Conservation (phyloP, 1,140 invertebrate genomes). For the Zaprionus taronus region DNA sequence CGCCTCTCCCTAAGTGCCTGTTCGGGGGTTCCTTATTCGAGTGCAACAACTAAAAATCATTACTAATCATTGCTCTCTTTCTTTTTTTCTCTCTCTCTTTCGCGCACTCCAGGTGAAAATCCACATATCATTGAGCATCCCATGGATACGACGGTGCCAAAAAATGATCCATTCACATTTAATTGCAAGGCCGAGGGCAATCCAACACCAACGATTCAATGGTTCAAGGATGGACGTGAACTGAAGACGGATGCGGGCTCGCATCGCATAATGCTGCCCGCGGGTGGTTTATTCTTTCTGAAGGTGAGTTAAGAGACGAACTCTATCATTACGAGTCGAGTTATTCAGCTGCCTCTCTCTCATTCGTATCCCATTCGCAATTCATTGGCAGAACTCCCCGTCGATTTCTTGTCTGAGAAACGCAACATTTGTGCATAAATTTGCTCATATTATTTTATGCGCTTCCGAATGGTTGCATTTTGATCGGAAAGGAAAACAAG, state of each 20-base stretch:
- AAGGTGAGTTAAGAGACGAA: constrained; percentile 85
- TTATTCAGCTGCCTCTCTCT: constrained; percentile 51
- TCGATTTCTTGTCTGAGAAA: constrained; percentile 52
- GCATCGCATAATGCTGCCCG: constrained; percentile 87
- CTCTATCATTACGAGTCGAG: constrained; percentile 61
- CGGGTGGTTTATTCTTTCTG: constrained; percentile 91
- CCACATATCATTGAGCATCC: constrained; percentile 92
- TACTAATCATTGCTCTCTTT: constrained; percentile 6
- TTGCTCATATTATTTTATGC: constrained; percentile 77
- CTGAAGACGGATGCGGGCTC: constrained; percentile 85
- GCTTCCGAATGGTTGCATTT: constrained; percentile 75
- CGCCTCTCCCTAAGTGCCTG: constrained; percentile 13
- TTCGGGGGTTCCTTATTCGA: neutral
- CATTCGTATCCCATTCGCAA: constrained; percentile 7
- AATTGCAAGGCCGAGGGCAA: constrained; percentile 89
- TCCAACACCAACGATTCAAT: constrained; percentile 87
- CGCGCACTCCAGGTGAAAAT: constrained; percentile 85
- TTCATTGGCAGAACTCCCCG: constrained; percentile 31
- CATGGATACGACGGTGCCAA: constrained; percentile 89
- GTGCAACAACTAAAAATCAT: constrained; percentile 6
- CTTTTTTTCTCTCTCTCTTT: constrained; percentile 12
- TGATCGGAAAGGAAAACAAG: constrained; percentile 73
- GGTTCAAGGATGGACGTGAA: constrained; percentile 88
- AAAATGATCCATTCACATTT: constrained; percentile 88
- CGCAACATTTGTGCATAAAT: constrained; percentile 77